Percentiles rank a stretch among this genome's conserved stretches.
Evolutionary conservation across 2,113 vertebrate genomes (phyloP).

Genomic region (Falco punctatus): DNA sequence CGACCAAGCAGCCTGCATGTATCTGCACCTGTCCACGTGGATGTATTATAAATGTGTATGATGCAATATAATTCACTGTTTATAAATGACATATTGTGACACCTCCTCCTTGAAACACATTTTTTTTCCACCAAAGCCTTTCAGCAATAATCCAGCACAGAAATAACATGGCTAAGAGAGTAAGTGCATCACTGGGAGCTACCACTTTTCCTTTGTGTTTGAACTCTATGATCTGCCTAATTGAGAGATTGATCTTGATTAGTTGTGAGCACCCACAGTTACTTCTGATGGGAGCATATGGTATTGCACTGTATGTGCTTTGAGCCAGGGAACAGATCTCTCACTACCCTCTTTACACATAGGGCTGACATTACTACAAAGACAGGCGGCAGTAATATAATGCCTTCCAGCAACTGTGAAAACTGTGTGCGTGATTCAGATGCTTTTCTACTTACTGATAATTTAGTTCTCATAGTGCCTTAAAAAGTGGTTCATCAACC

Average conservation of each 20-base stretch:
- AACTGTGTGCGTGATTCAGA: slow-evolving; percentile 16
- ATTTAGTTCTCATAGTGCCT: neutral
- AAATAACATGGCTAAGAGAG: neutral
- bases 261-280: slow-evolving; percentile 39
- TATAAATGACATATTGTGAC: slow-evolving; percentile 35
- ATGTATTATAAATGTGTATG: neutral
- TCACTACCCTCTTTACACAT: slow-evolving; percentile 2
- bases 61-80: neutral
- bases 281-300: slow-evolving; percentile 60
- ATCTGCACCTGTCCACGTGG: slow-evolving; percentile 59
- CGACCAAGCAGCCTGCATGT: slow-evolving; percentile 22
- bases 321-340: slow-evolving; percentile 59
- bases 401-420: slow-evolving; percentile 47
- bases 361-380: slow-evolving; percentile 52
- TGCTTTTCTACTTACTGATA: neutral
- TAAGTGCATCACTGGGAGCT: neutral
- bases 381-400: slow-evolving; percentile 48
- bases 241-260: slow-evolving; percentile 55
- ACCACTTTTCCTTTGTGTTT: slow-evolving; percentile 55
- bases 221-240: slow-evolving; percentile 51
- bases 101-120: slow-evolving; percentile 17
- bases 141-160: neutral
- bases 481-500: neutral
- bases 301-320: slow-evolving; percentile 17
- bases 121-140: slow-evolving; percentile 8